Conservation (phyloP, 2,113 vertebrate genomes). For the Speoplatyrhinus poulsoni region DNA sequence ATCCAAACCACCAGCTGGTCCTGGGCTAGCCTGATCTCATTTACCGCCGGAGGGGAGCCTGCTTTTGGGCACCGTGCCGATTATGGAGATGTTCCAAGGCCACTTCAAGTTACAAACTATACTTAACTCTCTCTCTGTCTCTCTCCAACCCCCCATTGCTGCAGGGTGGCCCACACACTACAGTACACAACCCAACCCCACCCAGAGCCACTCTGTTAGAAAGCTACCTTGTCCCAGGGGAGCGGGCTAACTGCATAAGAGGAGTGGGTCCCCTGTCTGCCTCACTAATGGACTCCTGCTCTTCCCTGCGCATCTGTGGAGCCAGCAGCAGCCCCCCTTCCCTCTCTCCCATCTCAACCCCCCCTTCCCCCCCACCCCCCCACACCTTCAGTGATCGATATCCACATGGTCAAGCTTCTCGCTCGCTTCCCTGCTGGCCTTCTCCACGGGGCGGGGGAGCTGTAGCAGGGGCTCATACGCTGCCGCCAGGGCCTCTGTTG, state of each 20-base stretch:
- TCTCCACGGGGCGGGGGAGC: constrained; percentile 46
- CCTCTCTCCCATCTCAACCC: constrained; percentile 39
- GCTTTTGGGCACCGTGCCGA: constrained; percentile 62
- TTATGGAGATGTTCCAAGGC: constrained; percentile 64
- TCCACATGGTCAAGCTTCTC: constrained; percentile 36
- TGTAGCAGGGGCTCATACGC: constrained; percentile 7
- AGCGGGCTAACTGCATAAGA: constrained; percentile 55
- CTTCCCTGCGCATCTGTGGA: constrained; percentile 50
- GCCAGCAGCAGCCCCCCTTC: background rate
- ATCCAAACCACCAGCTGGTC: constrained; percentile 76
- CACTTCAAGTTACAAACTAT: constrained; percentile 74
- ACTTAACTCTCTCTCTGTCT: constrained; percentile 19
- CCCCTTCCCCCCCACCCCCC: constrained; percentile 44
- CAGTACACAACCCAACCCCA: background rate
- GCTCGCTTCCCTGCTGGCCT: constrained; percentile 37
- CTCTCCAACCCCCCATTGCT: constrained; percentile 14
- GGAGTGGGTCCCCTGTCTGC: constrained; percentile 27
- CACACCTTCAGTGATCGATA: constrained; percentile 49
- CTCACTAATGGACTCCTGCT: constrained; percentile 62
- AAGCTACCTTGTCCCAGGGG: constrained; percentile 46
- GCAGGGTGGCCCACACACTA: background rate
- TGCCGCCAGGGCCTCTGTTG: constrained; percentile 16
- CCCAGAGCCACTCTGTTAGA: constrained; percentile 4
- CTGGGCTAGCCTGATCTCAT: constrained; percentile 68
- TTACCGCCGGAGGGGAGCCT: constrained; percentile 59